These are phyloP conservation scores for Hybognathus amarus DNA, from an alignment of 2,797 vertebrate species.

Conservation along the genomic window DNA sequence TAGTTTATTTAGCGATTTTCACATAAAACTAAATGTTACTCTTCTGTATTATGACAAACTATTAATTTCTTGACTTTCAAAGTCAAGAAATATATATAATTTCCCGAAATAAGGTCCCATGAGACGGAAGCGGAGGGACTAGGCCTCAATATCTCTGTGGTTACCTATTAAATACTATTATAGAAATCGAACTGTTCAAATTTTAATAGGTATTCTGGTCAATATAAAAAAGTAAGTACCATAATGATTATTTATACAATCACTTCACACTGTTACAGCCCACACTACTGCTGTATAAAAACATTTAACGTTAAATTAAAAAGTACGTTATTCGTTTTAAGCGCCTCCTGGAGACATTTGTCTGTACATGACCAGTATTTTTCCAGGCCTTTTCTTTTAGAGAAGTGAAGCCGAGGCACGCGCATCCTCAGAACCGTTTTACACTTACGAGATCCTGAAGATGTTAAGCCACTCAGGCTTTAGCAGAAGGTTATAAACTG, in stretches of 20 bases:
- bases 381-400: background rate
- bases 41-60: too few relatives aligned
- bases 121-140: too few relatives aligned
- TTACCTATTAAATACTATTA: background rate
- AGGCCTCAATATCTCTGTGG: background rate
- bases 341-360: background rate
- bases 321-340: background rate
- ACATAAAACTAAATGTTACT: too few relatives aligned
- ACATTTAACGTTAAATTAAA: background rate
- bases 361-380: background rate
- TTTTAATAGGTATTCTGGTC: background rate
- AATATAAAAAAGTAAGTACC: background rate
- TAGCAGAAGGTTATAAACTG: slow-evolving; percentile 10
- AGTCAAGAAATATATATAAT: too few relatives aligned
- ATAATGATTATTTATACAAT: too few relatives aligned
- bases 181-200: background rate
- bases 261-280: background rate
- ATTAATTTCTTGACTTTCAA: too few relatives aligned
- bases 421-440: background rate
- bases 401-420: background rate
- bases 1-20: too few relatives aligned
- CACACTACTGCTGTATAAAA: background rate
- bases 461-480: background rate
- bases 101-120: too few relatives aligned
- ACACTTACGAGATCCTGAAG: background rate